Percentiles rank a stretch among this genome's conserved stretches.
Evolutionary conservation across 2,113 vertebrate species (phyloP).

Genomic region (Passerina amoena): DNA sequence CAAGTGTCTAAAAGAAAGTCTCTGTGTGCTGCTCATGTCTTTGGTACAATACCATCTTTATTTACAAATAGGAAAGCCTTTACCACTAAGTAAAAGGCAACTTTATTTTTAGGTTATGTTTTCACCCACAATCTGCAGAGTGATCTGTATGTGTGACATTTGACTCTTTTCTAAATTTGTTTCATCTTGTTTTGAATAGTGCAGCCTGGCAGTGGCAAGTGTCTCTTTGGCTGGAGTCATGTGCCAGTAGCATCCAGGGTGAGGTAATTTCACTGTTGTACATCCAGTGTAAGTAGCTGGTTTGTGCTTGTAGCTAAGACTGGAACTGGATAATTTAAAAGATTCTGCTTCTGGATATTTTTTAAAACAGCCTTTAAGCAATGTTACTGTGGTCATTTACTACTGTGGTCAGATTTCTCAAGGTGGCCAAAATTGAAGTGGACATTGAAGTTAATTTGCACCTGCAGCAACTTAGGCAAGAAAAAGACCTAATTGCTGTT

Average conservation of each 20-base stretch:
- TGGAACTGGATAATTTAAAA: background rate
- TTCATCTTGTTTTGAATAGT: background rate
- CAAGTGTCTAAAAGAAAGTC: background rate
- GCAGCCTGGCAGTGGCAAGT: background rate
- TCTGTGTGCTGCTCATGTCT: background rate
- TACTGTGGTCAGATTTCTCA: background rate
- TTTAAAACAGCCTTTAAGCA: background rate
- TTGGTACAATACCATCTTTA: conserved; percentile 12
- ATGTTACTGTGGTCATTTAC: background rate
- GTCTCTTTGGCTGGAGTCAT: background rate
- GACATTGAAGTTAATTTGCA: background rate
- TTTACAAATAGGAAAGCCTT: background rate
- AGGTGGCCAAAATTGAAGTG: background rate
- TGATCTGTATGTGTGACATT: background rate
- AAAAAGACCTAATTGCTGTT: background rate
- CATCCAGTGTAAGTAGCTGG: background rate
- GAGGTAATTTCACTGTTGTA: background rate
- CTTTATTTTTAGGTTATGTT: conserved; percentile 50
- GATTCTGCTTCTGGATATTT: background rate
- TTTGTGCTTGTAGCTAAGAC: background rate
- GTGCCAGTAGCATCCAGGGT: background rate
- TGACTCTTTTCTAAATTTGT: conserved; percentile 12
- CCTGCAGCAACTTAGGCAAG: background rate
- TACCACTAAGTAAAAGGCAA: background rate
- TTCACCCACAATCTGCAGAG: background rate